Percentiles rank a stretch among this genome's conserved stretches.
Evolutionary conservation across 1,140 invertebrate genomes (phyloP).

Genomic region (Ctenoplectra terminalis): DNA sequence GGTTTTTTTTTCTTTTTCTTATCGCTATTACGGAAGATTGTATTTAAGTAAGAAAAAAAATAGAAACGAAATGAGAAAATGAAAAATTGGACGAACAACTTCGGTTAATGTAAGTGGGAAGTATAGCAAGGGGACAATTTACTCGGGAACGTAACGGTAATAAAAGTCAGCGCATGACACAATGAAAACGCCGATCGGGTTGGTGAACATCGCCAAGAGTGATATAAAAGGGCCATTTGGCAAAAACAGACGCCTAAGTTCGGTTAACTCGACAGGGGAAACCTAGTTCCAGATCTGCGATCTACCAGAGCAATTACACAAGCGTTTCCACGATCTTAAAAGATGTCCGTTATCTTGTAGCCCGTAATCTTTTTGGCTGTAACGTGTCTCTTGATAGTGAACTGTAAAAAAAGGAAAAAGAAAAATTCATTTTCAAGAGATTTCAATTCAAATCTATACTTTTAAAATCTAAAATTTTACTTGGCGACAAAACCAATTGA

Average conservation of each 20-base stretch:
- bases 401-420: too few relatives aligned
- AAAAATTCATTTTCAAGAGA: too few relatives aligned
- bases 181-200: not conserved
- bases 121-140: not conserved
- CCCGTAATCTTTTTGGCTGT: too few relatives aligned
- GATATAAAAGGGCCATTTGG: constrained; percentile 9
- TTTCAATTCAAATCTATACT: too few relatives aligned
- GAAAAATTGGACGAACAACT: not conserved
- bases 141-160: too few relatives aligned
- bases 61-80: not conserved
- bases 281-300: not conserved
- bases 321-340: not conserved
- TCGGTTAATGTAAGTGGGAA: not conserved
- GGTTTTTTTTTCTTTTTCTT: not conserved
- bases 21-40: too few relatives aligned
- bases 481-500: too few relatives aligned
- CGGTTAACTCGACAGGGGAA: not conserved
- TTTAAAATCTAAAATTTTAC: too few relatives aligned
- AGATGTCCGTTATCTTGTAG: not conserved
- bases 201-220: not conserved
- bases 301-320: not conserved
- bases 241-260: not conserved
- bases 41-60: not conserved
- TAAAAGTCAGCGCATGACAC: not conserved
- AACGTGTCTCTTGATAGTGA: too few relatives aligned